These are phyloP conservation scores for Eucriotettix oculatus DNA, from an alignment of 2,888 invertebrate genomes.

Conservation along the genomic window DNA sequence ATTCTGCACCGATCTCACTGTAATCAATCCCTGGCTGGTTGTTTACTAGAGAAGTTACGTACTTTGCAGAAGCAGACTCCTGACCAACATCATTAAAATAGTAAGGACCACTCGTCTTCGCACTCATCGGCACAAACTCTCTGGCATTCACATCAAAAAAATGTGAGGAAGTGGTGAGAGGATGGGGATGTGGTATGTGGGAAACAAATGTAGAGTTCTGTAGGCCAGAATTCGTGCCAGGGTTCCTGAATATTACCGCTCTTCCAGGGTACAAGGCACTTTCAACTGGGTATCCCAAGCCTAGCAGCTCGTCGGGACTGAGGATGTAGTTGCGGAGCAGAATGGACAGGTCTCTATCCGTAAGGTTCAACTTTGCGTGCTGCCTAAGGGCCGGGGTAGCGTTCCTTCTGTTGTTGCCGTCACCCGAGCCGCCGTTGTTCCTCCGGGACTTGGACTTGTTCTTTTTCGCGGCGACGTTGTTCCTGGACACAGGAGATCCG, in stretches of 20 bases:
- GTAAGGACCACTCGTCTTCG: neutral
- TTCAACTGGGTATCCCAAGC: slow-evolving; percentile 56
- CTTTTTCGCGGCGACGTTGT: slow-evolving; percentile 14
- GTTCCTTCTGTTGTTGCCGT: neutral
- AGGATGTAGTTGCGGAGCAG: slow-evolving; percentile 45
- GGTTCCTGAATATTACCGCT: slow-evolving; percentile 41
- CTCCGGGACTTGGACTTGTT: slow-evolving; percentile 16
- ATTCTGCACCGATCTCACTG: slow-evolving; percentile 12
- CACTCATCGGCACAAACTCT: slow-evolving; percentile 40
- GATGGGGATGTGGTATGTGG: slow-evolving; percentile 18
- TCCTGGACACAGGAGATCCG: slow-evolving; percentile 17
- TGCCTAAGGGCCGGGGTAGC: slow-evolving; percentile 22
- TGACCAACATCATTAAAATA: slow-evolving; percentile 2
- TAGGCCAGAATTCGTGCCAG: slow-evolving; percentile 6
- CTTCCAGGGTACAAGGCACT: slow-evolving; percentile 39
- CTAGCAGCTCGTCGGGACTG: slow-evolving; percentile 40
- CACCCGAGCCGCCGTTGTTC: neutral
- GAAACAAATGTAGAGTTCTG: slow-evolving; percentile 22
- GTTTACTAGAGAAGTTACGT: neutral
- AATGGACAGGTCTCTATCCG: slow-evolving; percentile 36
- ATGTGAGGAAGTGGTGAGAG: slow-evolving; percentile 18
- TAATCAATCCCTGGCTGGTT: slow-evolving; percentile 9
- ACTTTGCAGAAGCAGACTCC: neutral
- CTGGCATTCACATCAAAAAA: slow-evolving; percentile 47
- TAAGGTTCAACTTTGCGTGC: slow-evolving; percentile 26